Conservation (phyloP, 2,888 invertebrate species). For the Lochmaea capreae region DNA sequence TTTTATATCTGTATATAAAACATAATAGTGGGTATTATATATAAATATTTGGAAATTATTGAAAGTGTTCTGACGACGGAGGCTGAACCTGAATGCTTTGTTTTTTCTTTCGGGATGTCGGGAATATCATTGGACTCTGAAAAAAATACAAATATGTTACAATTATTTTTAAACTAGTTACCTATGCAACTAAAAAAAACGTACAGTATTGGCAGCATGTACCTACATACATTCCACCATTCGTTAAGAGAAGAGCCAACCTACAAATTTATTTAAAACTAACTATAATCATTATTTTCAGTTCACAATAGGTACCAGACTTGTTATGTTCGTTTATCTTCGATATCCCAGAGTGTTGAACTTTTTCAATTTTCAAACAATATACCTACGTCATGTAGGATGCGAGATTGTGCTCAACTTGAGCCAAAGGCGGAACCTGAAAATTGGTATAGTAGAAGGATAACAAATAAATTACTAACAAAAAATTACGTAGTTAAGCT, state of each 20-base stretch:
- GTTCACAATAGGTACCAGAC: conserved; percentile 23
- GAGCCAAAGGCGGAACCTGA: background rate
- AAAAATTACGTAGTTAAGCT: too few species aligned
- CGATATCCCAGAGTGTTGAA: conserved; percentile 23
- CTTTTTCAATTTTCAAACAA: conserved; percentile 26
- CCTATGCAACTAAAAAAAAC: background rate
- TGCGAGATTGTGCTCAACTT: conserved; percentile 24
- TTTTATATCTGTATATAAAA: conserved; percentile 26
- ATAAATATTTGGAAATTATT: conserved; percentile 24
- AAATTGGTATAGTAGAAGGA: background rate
- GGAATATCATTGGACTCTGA: conserved; percentile 49
- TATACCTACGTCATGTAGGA: conserved; percentile 21
- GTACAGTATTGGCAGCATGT: background rate
- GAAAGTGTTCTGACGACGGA: background rate
- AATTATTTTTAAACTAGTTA: background rate
- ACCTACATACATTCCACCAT: conserved; percentile 9
- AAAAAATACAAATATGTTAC: conserved; percentile 35
- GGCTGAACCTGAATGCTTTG: conserved; percentile 23
- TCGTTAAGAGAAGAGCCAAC: background rate
- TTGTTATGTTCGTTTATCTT: conserved; percentile 13
- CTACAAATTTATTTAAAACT: conserved; percentile 13
- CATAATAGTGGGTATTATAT: conserved; percentile 20
- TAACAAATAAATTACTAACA: background rate
- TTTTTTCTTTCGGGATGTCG: conserved; percentile 40
- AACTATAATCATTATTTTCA: conserved; percentile 21